Conservation (phyloP, 1,140 invertebrate genomes). For the Diachasmimorpha longicaudata region DNA sequence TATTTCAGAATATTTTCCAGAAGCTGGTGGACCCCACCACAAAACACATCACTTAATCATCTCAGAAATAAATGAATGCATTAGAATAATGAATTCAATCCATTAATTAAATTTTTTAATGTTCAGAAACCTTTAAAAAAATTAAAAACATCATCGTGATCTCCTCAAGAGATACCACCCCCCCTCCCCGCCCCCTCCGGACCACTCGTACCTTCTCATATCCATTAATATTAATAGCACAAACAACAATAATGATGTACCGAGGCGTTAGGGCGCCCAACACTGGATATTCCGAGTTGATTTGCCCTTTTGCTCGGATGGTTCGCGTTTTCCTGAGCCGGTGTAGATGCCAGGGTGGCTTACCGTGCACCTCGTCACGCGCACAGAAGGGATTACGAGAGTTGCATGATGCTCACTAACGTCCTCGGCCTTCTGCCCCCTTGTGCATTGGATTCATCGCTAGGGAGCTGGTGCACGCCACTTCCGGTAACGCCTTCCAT, state of each 20-base stretch:
- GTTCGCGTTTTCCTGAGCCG: constrained; percentile 16
- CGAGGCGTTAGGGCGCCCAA: not conserved
- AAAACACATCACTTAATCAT: no score
- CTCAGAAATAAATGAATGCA: no score
- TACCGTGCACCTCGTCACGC: constrained; percentile 19
- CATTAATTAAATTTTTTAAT: no score
- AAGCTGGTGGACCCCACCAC: no score
- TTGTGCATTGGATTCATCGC: not conserved
- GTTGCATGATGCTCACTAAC: not conserved
- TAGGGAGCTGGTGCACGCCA: not conserved
- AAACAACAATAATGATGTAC: constrained; percentile 50
- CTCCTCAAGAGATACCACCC: no score
- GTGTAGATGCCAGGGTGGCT: constrained; percentile 37
- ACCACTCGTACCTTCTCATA: constrained; percentile 36
- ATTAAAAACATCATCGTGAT: no score
- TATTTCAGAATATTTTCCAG: no score
- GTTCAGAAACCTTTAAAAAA: no score
- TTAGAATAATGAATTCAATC: no score
- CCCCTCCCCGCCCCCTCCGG: no score
- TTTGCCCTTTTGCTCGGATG: not conserved
- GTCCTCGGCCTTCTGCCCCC: not conserved
- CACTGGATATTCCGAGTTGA: not conserved
- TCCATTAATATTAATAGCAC: constrained; percentile 56
- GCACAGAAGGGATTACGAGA: not conserved
- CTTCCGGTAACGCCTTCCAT: constrained; percentile 17